Conservation (phyloP, 2,888 invertebrate genomes). For the Xiphydria camelus region DNA sequence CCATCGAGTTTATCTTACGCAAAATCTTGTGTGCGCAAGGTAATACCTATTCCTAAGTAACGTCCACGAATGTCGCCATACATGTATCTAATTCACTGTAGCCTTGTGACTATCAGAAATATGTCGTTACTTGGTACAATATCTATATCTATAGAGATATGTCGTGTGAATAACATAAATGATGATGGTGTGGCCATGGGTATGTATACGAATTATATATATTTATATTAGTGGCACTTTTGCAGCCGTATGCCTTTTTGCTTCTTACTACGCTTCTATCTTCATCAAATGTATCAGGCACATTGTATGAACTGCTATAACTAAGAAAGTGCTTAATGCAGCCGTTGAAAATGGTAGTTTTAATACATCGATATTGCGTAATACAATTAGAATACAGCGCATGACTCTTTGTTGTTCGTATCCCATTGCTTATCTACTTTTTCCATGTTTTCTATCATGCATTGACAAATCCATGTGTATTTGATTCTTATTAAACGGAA, state of each 20-base stretch:
- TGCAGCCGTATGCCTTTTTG: slow-evolving; percentile 5
- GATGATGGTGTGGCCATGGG: slow-evolving; percentile 59
- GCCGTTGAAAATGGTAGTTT: too few species aligned
- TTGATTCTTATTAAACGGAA: neutral
- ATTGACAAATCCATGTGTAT: slow-evolving; percentile 1
- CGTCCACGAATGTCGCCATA: neutral
- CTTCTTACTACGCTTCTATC: too few species aligned
- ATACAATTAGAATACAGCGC: too few species aligned
- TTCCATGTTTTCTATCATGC: neutral
- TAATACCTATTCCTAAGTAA: too few species aligned
- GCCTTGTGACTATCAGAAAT: neutral
- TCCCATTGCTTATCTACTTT: slow-evolving; percentile 11
- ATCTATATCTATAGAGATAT: slow-evolving; percentile 23
- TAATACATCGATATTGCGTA: too few species aligned
- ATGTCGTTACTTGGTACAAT: slow-evolving; percentile 13
- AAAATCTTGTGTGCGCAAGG: too few species aligned
- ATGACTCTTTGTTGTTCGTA: too few species aligned
- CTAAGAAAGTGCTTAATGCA: too few species aligned
- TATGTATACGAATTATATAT: slow-evolving; percentile 48
- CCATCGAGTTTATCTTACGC: too few species aligned
- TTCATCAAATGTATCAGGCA: too few species aligned
- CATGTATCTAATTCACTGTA: neutral
- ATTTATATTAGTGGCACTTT: slow-evolving; percentile 22
- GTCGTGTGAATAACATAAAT: slow-evolving; percentile 55
- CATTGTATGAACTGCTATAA: too few species aligned